Percentiles rank a stretch among this genome's conserved stretches.
phyloP scores from a whole-genome alignment of 2,113 vertebrate genomes.

The Mormyrus lacerda region DNA sequence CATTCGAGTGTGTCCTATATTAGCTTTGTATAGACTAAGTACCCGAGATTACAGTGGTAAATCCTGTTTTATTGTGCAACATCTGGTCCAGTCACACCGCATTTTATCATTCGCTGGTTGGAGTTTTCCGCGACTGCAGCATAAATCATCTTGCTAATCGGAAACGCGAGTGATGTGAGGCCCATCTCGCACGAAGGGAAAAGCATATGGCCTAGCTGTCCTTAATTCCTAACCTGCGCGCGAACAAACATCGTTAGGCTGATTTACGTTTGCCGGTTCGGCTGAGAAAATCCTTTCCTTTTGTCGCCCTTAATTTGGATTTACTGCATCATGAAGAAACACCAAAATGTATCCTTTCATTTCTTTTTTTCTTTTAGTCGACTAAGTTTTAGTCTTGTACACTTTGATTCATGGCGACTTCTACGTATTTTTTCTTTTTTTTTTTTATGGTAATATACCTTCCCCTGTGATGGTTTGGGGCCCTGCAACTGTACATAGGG shows the following conservation, averaged over 20 bases:
- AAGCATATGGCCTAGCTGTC: slow-evolving; percentile 73
- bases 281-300: background rate
- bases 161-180: slow-evolving; percentile 81
- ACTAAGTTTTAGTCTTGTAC: background rate
- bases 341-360: background rate
- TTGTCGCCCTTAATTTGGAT: slow-evolving; percentile 1
- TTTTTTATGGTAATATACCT: background rate
- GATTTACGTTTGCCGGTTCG: background rate
- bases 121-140: slow-evolving; percentile 83
- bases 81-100: slow-evolving; percentile 81
- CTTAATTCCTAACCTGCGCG: slow-evolving; percentile 3
- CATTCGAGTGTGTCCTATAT: slow-evolving; percentile 75
- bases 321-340: background rate
- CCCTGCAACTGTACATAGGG: background rate
- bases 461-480: background rate
- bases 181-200: slow-evolving; percentile 80
- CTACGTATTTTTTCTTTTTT: background rate
- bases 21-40: slow-evolving; percentile 80
- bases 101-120: slow-evolving; percentile 83
- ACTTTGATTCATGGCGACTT: background rate
- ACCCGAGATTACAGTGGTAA: slow-evolving; percentile 80
- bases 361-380: background rate
- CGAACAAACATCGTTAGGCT: background rate
- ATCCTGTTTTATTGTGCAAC: slow-evolving; percentile 80
- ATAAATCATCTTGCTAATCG: slow-evolving; percentile 86